Conservation (phyloP, 2,888 invertebrate species). For the Scelioninae gen. 2 region DNA sequence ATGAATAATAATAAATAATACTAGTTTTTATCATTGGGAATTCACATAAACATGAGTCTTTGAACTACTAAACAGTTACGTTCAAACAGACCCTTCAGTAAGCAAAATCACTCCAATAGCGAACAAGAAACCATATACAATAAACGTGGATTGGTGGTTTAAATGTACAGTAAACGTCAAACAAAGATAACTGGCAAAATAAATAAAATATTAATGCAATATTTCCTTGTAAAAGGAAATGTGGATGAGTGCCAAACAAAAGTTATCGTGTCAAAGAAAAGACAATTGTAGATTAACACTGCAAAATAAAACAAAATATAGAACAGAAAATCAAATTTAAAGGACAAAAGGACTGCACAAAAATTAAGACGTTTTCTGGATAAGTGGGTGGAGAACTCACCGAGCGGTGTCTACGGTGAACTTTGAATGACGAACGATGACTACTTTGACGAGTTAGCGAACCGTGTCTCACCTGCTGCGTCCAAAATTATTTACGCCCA, state of each 20-base stretch:
- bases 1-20: no score
- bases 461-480: constrained; percentile 83
- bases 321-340: constrained; percentile 25
- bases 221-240: constrained; percentile 1
- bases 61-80: not conserved
- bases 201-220: constrained; percentile 37
- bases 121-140: constrained; percentile 7
- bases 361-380: constrained; percentile 44
- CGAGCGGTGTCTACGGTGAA: constrained; percentile 83
- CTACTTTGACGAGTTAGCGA: constrained; percentile 80
- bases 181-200: constrained; percentile 43
- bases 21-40: no score
- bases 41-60: not conserved
- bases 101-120: constrained; percentile 17
- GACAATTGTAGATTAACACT: constrained; percentile 23
- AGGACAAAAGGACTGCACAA: constrained; percentile 46
- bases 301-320: constrained; percentile 24
- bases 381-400: constrained; percentile 77
- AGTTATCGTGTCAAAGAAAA: constrained; percentile 22
- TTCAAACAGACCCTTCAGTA: not conserved
- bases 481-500: constrained; percentile 73
- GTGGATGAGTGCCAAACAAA: constrained; percentile 33
- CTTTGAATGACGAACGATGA: constrained; percentile 81
- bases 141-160: constrained; percentile 2
- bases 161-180: not conserved